These are phyloP conservation scores for Halcyon smyrnensis DNA, from an alignment of 2,797 vertebrate species.

Conservation along the genomic window DNA sequence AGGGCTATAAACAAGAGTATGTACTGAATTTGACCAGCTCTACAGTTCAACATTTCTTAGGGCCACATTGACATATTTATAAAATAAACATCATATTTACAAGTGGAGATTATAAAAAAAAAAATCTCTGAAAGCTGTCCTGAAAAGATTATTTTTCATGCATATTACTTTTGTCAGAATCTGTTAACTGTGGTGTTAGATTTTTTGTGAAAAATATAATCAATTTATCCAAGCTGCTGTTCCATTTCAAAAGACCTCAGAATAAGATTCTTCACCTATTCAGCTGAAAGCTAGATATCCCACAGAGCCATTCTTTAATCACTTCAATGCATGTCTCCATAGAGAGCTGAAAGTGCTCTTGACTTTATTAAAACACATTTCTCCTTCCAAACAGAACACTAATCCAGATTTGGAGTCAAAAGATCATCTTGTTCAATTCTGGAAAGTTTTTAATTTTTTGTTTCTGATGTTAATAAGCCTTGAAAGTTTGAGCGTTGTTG, in stretches of 20 bases:
- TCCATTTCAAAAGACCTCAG: slow-evolving; percentile 54
- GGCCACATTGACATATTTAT: background rate
- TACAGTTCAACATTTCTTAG: background rate
- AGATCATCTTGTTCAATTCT: slow-evolving; percentile 25
- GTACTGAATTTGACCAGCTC: background rate
- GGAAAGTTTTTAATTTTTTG: slow-evolving; percentile 18
- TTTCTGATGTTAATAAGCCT: slow-evolving; percentile 42
- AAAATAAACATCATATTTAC: background rate
- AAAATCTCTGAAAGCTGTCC: background rate
- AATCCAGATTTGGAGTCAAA: slow-evolving; percentile 56
- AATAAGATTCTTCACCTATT: slow-evolving; percentile 48
- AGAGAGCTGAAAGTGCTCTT: slow-evolving; percentile 41
- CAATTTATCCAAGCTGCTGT: slow-evolving; percentile 42
- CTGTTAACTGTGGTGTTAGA: background rate
- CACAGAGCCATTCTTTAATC: slow-evolving; percentile 65
- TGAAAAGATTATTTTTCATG: background rate
- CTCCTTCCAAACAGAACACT: slow-evolving; percentile 20
- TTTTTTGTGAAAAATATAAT: background rate
- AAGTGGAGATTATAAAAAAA: background rate
- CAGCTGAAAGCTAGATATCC: slow-evolving; percentile 42
- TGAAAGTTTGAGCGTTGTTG: slow-evolving; percentile 19
- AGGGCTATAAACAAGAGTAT: background rate
- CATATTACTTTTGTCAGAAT: background rate
- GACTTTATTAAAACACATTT: slow-evolving; percentile 39
- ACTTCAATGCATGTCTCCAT: slow-evolving; percentile 14